Base-by-base conservation (phyloP, 2,888 invertebrate genomes). In the Silvanus unidentatus region DNA sequence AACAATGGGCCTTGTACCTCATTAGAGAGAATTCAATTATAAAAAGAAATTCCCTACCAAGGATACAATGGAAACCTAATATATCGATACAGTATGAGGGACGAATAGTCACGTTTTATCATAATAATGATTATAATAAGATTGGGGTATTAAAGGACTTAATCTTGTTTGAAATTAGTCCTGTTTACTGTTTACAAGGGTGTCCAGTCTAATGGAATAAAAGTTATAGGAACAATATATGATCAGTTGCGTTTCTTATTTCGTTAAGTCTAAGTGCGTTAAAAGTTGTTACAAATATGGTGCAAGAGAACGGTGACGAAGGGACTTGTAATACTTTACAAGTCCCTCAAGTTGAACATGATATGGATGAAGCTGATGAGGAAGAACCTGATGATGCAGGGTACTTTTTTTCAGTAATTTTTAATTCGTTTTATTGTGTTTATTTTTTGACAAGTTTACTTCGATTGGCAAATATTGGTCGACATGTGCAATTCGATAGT, bases 121-220 rank as follows among this genome's bases (percentile, higher is more conserved):
- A 22, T 16, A 12, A 36, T 22, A 42, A 28, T 12, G 15, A 36
- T 47, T 54, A 43, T 47, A 54, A 54, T 47, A 52, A 45, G 54
- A 54, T 54, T 52, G 45, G 44, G 45, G 44, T 13, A 47, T 53
- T 45, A 50, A 49, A 44, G 37, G 45, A 45, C 42, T 43, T 53
- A 50, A 54, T 54, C 52, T 47, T 47, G 44, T 54, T 54, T 52
- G 22, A 44, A 45, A 41, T 51, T 42, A 49, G 43, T 39, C 32
- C n/a, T 22, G 22, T 29, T 44, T 39, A 45, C n/a, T 22, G 22
- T 29, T 44, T 39, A 45, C 53, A 54, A 54, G 53, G 53, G 45
- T 50, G 8, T 8, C 3, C 3, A 3, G 3, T 22, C 22, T 22
- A 22, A 22, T 22, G 22, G 8, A 22, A 22, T 22, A 22, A 22